Evolutionary conservation across 2,888 invertebrate species (phyloP), one percentile per base, ranked within the genome.

Genomic region (Catocala nupta): DNA sequence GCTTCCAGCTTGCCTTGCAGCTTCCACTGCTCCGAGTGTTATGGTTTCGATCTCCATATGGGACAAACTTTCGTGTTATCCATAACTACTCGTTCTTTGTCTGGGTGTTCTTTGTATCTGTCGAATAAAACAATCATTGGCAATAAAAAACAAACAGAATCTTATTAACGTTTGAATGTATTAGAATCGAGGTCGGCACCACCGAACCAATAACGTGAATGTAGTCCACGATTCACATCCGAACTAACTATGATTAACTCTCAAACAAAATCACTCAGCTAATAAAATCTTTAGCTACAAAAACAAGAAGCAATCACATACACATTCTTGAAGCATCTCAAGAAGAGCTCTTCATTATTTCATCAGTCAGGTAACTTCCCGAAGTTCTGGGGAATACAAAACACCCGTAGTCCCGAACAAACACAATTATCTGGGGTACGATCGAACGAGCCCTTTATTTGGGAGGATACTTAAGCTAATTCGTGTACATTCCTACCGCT

Each of bases 391-490:
- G 12, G 70, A 67, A 75, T 71, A 77, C 78, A 68, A 71, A 77
- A 55, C 51, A 56, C 59, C 59, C 69, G 13, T 44, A 25, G 57
- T 47, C 70, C 71, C 49, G 55, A 75, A 73, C 73, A 77, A 77
- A 77, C 59, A 77, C 64, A 77, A 77, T 77, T 77, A 77, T 67
- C 61, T 16, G 44, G 51, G 50, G 54, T 60, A 45, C 58, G 13
- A 45, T 53, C 59, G 58, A 62, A 59, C 65, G 66, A 61, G 57
- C 74, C 59, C 69, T 70, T 75, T 64, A 64, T 65, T 68, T 63
- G 47, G 59, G 39, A 45, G 51, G 66, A 63, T 77, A 77, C 77
- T 77, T 70, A 62, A 62, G 48, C 72, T 77, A 77, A 77, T 77
- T 75, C 65, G 50, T 52, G 43, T 43, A 52, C 45, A 47, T 52